Base-by-base conservation (phyloP, 2,888 invertebrate genomes). In the Zhuqinia jingwanae region DNA sequence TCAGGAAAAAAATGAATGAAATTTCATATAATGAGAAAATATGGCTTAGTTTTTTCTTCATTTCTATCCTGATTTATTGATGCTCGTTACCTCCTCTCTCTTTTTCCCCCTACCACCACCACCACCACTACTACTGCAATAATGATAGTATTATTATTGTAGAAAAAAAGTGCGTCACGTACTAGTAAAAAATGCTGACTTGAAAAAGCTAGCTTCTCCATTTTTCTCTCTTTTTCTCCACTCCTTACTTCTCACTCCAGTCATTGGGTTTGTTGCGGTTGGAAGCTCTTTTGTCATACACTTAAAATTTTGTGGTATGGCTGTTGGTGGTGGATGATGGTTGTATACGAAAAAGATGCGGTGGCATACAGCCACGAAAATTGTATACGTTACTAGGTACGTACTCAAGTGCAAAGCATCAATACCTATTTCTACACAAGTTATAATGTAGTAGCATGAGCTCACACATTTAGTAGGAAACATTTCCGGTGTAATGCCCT, bases 401-500 rank as follows among this genome's bases (percentile, higher is more conserved):
- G 25, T 45, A 70, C 25, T 50, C 70, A 47, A 70, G 68, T n/a
- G 42, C 68, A 68, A n/a, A 30, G 56, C 68, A 58, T 36, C 73
- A 78, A 79, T 79, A 83, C 50, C 63, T 3, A n/a, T n/a, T n/a
- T n/a, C n/a, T n/a, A n/a, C n/a, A n/a, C n/a, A n/a, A n/a, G n/a
- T n/a, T n/a, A n/a, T n/a, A n/a, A n/a, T n/a, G n/a, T n/a, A n/a
- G n/a, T n/a, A n/a, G n/a, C n/a, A n/a, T n/a, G n/a, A 63, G 30
- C 50, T 36, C 20, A 17, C 45, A 42, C 47, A 63, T 47, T 56
- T n/a, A n/a, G 36, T 65, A 80, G 80, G 13, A 70, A 77, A 30
- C 68, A 78, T 78, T 85, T 80, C 70, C 79, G 77, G 86, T 81
- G 86, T 86, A 85, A 86, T 86, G 86, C 86, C 86, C 86, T 86